These are phyloP conservation scores for Zapornia atra DNA, from an alignment of 2,113 vertebrate genomes.

Conservation along the genomic window DNA sequence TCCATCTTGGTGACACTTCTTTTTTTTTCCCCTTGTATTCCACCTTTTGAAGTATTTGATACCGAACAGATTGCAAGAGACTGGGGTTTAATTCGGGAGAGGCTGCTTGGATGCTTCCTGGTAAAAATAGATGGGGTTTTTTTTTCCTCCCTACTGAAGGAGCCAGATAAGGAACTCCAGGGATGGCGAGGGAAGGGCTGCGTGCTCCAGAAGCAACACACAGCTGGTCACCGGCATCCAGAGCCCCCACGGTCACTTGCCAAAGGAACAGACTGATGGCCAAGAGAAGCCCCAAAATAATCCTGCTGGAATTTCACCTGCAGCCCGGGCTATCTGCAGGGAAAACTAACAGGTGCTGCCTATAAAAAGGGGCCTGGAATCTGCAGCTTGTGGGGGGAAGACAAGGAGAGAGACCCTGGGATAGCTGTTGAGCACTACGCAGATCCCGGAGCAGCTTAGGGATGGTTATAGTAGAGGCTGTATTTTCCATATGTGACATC, in stretches of 20 bases:
- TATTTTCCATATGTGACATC: not conserved
- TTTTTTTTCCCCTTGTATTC: conserved; percentile 16
- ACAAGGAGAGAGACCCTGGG: not conserved
- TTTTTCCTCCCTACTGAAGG: conserved; percentile 17
- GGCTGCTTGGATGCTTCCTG: conserved; percentile 61
- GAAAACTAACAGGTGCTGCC: conserved; percentile 55
- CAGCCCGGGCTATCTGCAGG: not conserved
- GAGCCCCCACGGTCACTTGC: not conserved
- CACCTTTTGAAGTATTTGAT: conserved; percentile 75
- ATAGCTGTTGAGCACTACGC: not conserved
- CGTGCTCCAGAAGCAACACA: not conserved
- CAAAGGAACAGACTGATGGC: not conserved
- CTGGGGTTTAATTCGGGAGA: conserved; percentile 66
- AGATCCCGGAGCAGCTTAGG: not conserved
- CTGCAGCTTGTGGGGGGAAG: not conserved
- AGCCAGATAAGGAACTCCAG: conserved; percentile 7
- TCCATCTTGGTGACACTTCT: not conserved
- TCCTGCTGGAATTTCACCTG: conserved; percentile 62
- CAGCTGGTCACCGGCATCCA: conserved; percentile 52
- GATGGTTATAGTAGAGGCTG: not conserved
- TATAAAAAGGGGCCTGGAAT: conserved; percentile 48
- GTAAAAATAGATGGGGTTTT: conserved; percentile 70
- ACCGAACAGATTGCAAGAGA: conserved; percentile 72
- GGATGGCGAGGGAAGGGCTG: not conserved
- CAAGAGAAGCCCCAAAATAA: conserved; percentile 46